Evolutionary conservation across 2,888 invertebrate genomes (phyloP), one percentile per base, ranked within the genome.

Genomic region (Anorthoa munda): DNA sequence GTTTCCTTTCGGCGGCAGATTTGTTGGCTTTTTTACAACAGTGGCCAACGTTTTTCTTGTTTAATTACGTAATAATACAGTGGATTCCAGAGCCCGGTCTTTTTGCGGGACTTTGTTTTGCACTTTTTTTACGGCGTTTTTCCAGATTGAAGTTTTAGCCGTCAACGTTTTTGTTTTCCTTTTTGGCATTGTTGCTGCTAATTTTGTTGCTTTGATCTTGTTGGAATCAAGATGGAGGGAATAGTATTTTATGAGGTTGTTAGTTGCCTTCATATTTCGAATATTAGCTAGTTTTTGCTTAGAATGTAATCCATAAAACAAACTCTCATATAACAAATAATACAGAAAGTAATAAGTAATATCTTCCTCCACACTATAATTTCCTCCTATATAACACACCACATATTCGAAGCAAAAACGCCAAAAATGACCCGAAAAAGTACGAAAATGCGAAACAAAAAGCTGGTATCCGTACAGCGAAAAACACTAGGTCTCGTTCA

Each of bases 1-100:
- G 91, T 93, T 95, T 95, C 94, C 94, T 93, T 94, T 92, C 85
- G 89, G 86, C 78, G 91, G 90, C 89, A 92, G 94, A 95, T 95
- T 95, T 95, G 94, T 93, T 92, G 87, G 89, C 87, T 86, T 92
- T 92, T 89, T 91, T 89, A 75, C 71, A 86, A 86, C 88, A 86
- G 87, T 89, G 84, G 89, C 90, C 87, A 79, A 83, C 87, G 84
- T 90, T 90, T 88, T 90, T 91, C 88, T 88, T 89, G 86, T 91
- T 91, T 93, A 93, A 93, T 93, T 93, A 91, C 92, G 89, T 92
- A 90, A 92, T 93, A 92, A 92, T 89, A 91, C 85, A 87, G 87
- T 88, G 84, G 86, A 87, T 86, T 87, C 84, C 79, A 79, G 80
- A 84, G 81, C 77, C 70, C 68, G 74, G 70, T 75, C 77, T 75